phyloP scores from a whole-genome alignment of 1,140 invertebrate genomes.

The Mya arenaria region DNA sequence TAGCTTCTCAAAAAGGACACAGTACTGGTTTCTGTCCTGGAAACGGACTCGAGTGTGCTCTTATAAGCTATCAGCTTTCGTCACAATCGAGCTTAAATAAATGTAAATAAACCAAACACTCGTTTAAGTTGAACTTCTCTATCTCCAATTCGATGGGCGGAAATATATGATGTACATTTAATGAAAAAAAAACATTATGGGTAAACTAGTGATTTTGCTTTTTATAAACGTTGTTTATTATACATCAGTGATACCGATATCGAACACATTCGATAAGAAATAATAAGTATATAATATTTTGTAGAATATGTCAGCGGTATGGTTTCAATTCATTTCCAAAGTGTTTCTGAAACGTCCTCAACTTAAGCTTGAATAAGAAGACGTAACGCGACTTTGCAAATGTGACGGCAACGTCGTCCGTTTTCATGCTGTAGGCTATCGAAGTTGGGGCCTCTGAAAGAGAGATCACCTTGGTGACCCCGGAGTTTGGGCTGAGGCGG shows the following conservation, averaged over 20 bases:
- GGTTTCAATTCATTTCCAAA: conserved; percentile 12
- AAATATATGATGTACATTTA: no score
- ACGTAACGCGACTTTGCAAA: conserved; percentile 46
- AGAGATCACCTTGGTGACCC: conserved; percentile 32
- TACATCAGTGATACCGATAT: not conserved
- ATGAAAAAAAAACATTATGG: no score
- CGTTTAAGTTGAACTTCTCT: no score
- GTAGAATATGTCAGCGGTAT: not conserved
- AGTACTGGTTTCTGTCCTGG: no score
- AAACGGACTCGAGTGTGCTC: no score
- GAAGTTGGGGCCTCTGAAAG: conserved; percentile 9
- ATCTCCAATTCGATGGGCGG: no score
- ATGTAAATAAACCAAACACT: no score
- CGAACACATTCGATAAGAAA: not conserved
- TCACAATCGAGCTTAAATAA: no score
- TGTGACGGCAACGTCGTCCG: conserved; percentile 42
- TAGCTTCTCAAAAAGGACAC: no score
- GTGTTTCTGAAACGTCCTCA: conserved; percentile 43
- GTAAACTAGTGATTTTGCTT: not conserved
- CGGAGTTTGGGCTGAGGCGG: conserved; percentile 9
- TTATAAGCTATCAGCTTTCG: no score
- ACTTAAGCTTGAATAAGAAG: conserved; percentile 36
- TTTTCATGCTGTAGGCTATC: conserved; percentile 28
- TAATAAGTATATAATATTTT: not conserved
- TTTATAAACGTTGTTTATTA: not conserved